Evolutionary conservation across 2,113 vertebrate genomes (phyloP), one percentile per base, ranked within the genome.

Genomic region (Myrmecophaga tridactyla): DNA sequence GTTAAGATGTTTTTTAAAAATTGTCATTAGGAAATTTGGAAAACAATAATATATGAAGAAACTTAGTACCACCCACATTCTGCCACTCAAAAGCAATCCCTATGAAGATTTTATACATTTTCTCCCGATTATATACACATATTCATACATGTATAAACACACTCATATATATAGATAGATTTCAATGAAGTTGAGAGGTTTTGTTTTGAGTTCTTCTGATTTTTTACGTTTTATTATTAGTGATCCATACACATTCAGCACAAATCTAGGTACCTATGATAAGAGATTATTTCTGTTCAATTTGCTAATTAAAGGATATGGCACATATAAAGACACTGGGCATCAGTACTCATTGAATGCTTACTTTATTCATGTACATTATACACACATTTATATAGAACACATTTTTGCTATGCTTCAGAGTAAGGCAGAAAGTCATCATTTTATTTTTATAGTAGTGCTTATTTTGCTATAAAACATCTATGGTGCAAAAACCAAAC

Each of bases 241-340:
- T 81, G 27, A 77, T 27, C 20, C 21, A 92, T 41, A 86, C 25
- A 51, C 80, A 70, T 90, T 84, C 36, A 80, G 58, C 36, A 72
- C 75, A 91, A 92, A 46, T 85, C 56, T 62, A 25, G 27, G 4
- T 56, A 56, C 53, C 9, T 77, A 62, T 56, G 51, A 56, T 56
- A 1, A 56, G 53, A 70, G 76, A 75, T 91, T 93, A 73, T 86
- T 90, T 65, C 90, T 34, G 88, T 75, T 62, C 43, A 92, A 92
- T 20, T 92, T 75, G 13, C 27, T 87, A 73, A 56, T 63, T 86
- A 80, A 87, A 87, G 17, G n/a, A 34, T 72, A 72, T 72, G 41
- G 90, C 29, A 69, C 8, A 48, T 78, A 51, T n/a, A 21, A 53
- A 23, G 20, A 17, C 51, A n/a, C 13, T n/a, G 41, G 60, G 31